Base-by-base conservation (phyloP, 2,113 vertebrate genomes). In the Monopterus albus region DNA sequence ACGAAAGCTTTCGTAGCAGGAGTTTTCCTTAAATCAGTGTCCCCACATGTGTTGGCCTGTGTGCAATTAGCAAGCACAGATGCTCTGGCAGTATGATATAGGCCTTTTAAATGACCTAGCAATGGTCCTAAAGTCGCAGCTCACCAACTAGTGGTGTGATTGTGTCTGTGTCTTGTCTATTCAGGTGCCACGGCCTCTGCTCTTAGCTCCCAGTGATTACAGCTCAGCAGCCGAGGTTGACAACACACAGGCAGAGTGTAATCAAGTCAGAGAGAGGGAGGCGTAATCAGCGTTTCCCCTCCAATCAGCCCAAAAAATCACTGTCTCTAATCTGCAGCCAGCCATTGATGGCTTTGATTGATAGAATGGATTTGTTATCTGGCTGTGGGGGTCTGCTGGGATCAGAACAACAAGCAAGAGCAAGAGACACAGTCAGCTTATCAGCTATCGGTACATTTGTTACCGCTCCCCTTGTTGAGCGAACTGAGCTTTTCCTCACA, bases 311-410 rank as follows among this genome's bases (percentile, higher is more conserved):
- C 83, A 79, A 85, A 87, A n/a, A 91, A 87, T 89, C 88, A 82
- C 84, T 61, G 87, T 73, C 83, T 86, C 87, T 89, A 87, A 90
- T 89, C 89, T 84, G 83, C 80, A 82, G 83, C 77, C 83, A 73
- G 77, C 75, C 88, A 89, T 85, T 88, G 90, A 91, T 89, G 88
- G 80, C 71, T 86, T 74, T 91, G 90, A 91, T 88, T 87, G 89
- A 91, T 91, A 89, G 87, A 75, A 86, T 80, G 87, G 87, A 87
- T 90, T 87, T 78, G 85, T 85, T 91, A 91, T 91, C 88, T 88
- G 79, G 85, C 87, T 88, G 76, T 78, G 82, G 86, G 85, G 86
- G 86, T 90, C 87, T 75, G 71, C 83, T 66, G 87, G 87, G 85
- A 85, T 76, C 86, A 69, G 58, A 83, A 82, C 87, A 89, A 89